These are phyloP conservation scores for Chrysolina americana DNA, from an alignment of 2,888 invertebrate genomes.

Conservation along the genomic window DNA sequence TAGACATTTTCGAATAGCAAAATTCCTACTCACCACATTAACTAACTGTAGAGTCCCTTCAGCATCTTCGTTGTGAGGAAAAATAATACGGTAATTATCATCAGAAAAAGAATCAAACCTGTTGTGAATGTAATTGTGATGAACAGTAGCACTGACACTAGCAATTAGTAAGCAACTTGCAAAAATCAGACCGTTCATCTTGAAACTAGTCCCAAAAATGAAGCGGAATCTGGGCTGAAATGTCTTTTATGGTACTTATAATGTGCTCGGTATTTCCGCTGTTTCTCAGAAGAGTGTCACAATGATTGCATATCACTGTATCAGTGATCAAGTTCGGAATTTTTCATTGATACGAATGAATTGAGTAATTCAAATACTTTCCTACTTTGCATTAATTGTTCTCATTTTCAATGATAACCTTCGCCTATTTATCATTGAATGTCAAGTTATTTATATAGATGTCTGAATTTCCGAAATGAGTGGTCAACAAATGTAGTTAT, in stretches of 20 bases:
- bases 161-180: constrained; percentile 4
- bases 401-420: background rate
- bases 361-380: background rate
- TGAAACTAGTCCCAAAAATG: background rate
- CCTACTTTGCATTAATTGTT: background rate
- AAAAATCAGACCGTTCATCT: constrained; percentile 15
- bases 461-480: background rate
- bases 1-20: background rate
- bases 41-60: constrained; percentile 39
- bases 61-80: constrained; percentile 41
- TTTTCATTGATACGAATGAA: background rate
- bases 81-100: constrained; percentile 38
- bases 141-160: constrained; percentile 25
- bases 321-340: background rate
- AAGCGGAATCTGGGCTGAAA: background rate
- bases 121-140: constrained; percentile 31
- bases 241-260: constrained; percentile 5
- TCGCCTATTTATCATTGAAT: background rate
- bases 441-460: background rate
- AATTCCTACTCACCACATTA: constrained; percentile 44
- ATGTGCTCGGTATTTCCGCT: background rate
- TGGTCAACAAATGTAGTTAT: background rate
- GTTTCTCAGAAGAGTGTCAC: background rate
- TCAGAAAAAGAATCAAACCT: constrained; percentile 37
- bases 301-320: background rate